Conservation (phyloP, 2,797 vertebrate species). For the Arrhamphus sclerolepis region DNA sequence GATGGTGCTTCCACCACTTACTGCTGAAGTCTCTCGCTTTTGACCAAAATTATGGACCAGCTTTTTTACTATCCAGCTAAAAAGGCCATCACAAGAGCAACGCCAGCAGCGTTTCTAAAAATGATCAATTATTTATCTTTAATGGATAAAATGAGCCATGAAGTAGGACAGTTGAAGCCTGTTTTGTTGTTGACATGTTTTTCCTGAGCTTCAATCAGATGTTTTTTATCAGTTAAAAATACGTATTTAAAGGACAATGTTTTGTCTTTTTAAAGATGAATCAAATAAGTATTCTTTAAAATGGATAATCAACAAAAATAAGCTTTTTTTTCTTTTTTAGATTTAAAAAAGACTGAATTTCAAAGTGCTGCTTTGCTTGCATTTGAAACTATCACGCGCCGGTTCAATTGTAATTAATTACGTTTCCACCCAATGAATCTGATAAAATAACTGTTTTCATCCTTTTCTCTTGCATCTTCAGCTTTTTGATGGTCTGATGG, state of each 20-base stretch:
- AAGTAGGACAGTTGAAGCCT: slow-evolving; percentile 63
- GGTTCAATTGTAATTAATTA: slow-evolving; percentile 78
- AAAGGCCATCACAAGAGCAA: no score
- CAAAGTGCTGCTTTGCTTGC: slow-evolving; percentile 65
- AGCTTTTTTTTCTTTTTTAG: slow-evolving; percentile 43
- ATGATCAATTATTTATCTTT: slow-evolving; percentile 20
- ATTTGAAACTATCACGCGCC: slow-evolving; percentile 61
- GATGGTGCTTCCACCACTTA: no score
- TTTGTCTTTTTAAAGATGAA: slow-evolving; percentile 74
- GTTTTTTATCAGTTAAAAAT: slow-evolving; percentile 71
- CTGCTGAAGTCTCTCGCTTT: no score
- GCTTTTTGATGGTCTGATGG: slow-evolving; percentile 67
- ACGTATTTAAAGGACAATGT: slow-evolving; percentile 67
- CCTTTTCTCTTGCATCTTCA: slow-evolving; percentile 60
- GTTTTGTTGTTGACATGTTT: slow-evolving; percentile 76
- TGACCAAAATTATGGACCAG: no score
- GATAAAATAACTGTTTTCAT: slow-evolving; percentile 59
- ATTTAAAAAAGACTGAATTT: slow-evolving; percentile 63
- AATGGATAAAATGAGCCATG: slow-evolving; percentile 48
- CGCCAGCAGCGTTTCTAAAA: not conserved
- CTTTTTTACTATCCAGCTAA: no score
- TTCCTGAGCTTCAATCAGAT: slow-evolving; percentile 67
- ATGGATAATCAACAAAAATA: slow-evolving; percentile 64
- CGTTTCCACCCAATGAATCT: slow-evolving; percentile 64
- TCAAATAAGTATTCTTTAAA: slow-evolving; percentile 70